Conservation (phyloP, 1,140 invertebrate species). For the Atta texana region DNA sequence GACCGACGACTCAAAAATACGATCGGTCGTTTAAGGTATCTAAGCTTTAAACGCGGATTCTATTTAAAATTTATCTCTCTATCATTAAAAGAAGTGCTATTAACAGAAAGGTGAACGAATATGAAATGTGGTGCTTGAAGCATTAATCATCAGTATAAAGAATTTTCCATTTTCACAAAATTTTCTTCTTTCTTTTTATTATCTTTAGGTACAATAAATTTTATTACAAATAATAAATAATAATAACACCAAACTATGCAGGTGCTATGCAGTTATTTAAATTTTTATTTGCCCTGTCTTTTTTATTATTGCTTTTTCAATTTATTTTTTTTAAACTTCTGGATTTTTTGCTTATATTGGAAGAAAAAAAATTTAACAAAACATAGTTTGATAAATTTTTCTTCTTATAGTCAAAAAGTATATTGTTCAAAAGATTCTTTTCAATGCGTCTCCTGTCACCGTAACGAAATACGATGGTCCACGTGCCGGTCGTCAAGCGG, state of each 20-base stretch:
- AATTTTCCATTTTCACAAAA: neutral
- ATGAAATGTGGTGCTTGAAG: neutral
- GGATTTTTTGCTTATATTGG: neutral
- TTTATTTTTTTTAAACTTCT: neutral
- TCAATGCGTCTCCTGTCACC: neutral
- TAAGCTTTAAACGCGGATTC: conserved; percentile 41
- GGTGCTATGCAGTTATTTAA: neutral
- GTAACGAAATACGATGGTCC: neutral
- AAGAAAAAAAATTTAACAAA: neutral
- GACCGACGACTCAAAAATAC: conserved; percentile 67
- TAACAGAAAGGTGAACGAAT: conserved; percentile 34
- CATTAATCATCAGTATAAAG: neutral
- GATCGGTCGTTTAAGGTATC: neutral
- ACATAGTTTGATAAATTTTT: neutral
- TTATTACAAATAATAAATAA: conserved; percentile 1
- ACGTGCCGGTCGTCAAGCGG: conserved; percentile 71
- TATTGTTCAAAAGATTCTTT: conserved; percentile 17
- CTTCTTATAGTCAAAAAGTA: neutral
- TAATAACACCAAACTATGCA: neutral
- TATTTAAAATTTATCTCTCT: conserved; percentile 73
- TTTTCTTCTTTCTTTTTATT: neutral
- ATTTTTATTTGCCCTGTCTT: neutral
- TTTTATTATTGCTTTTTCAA: neutral
- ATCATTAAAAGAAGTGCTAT: conserved; percentile 62
- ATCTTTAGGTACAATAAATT: neutral